A percentile compares a stretch with the other conserved stretches of the same genome.
phyloP scores from a whole-genome alignment of 2,888 invertebrate genomes.

The Barypeithes pellucidus region DNA sequence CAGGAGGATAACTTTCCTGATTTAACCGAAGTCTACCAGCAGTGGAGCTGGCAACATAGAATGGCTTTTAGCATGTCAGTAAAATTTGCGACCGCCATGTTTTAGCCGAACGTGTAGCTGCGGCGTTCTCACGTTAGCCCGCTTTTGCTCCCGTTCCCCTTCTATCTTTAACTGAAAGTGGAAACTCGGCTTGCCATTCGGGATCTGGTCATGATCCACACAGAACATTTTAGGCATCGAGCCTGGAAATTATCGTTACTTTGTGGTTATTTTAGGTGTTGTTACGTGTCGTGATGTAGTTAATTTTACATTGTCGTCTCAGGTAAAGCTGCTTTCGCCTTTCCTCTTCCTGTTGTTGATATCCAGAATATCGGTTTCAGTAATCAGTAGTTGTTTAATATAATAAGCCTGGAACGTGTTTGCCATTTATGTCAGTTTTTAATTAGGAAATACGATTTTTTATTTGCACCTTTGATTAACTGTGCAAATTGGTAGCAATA shows the following conservation, averaged over 20 bases:
- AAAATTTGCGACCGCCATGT: conserved; percentile 44
- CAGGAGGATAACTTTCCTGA: too few relatives aligned
- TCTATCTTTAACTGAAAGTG: conserved; percentile 21
- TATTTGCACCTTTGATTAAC: too few relatives aligned
- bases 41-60: too few relatives aligned
- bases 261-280: conserved; percentile 49
- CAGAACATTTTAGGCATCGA: conserved; percentile 33
- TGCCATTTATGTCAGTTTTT: neutral
- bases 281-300: conserved; percentile 50
- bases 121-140: conserved; percentile 34
- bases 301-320: conserved; percentile 38
- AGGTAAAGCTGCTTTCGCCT: conserved; percentile 38
- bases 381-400: neutral
- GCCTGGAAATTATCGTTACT: conserved; percentile 44
- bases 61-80: too few relatives aligned
- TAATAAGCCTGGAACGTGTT: neutral
- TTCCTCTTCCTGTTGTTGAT: conserved; percentile 12
- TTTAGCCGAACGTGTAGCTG: conserved; percentile 42
- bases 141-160: conserved; percentile 34
- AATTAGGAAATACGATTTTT: too few relatives aligned
- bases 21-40: too few relatives aligned
- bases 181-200: conserved; percentile 47
- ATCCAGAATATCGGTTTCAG: neutral
- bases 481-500: too few relatives aligned
- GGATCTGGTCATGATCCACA: conserved; percentile 39